Base-by-base conservation (phyloP, 1,140 invertebrate genomes). In the Musca vetustissima region DNA sequence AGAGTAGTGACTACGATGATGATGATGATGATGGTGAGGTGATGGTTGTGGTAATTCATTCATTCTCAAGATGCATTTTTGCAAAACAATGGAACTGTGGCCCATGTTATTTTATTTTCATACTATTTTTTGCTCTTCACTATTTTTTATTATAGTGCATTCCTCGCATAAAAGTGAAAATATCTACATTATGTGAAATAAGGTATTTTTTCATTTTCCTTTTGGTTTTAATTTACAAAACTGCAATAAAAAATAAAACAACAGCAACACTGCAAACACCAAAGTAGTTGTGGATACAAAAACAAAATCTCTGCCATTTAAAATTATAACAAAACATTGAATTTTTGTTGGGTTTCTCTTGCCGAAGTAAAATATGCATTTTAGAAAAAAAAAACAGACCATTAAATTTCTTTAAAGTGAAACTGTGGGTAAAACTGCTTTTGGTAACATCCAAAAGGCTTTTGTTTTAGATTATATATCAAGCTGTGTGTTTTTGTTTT, bases 101-200 rank as follows among this genome's bases (percentile, higher is more conserved):
- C 7, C 14, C 8, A 28, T 4, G 22, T 57, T n/a, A 28, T 19
- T 43, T 36, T 61, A 19, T 25, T 61, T 61, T 61, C 36, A 4
- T 11, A 32, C 32, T 43, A 11, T 43, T 43, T 43, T 57, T 57
- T 57, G 17, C 25, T 52, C 13, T 49, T 21, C 21, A 11, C n/a
- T n/a, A n/a, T n/a, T 19, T 52, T 52, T 52, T 52, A 32, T 32
- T 24, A 25, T 14, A 28, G 22, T 57, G 53, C 53, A 57, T 57
- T 57, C 24, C 24, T 15, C 22, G 25, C 53, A 57, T 57, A 61
- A 61, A 61, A 61, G 57, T 61, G 57, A 61, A 61, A 61, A 61
- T 43, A 43, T n/a, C n/a, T 43, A 13, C 28, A 61, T 61, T 36
- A 43, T 22, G 21, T 21, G 49, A 17, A n/a, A 17, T 61, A 61